Base-by-base conservation (phyloP, 2,113 vertebrate genomes). In the Heloderma charlesbogerti region DNA sequence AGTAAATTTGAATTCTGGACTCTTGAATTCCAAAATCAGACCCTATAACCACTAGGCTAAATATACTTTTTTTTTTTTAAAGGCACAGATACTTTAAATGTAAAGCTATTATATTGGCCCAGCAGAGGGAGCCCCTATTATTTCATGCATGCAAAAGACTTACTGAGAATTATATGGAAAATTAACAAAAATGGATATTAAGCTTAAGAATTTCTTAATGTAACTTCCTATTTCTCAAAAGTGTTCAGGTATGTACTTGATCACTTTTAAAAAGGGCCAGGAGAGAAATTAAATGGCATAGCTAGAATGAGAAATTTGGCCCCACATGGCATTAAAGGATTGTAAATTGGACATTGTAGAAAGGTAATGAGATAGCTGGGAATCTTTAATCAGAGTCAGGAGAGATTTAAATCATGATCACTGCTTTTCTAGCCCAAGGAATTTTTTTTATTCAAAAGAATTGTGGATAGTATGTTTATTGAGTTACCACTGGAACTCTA, bases 41-140 rank as follows among this genome's bases (percentile, higher is more conserved):
- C 77, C 82, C 0, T 90, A 71, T 93, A 92, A 90, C 78, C 43
- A 81, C 43, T 82, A 72, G 18, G 15, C 0, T 87, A 83, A 90
- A 86, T 43, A 43, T 27, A 27, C 15, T 91, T 48, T 29, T 45
- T 2, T 48, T 74, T 81, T 74, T 87, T 18, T 9, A 67, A 43
- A 2, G 20, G 79, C 20, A 71, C 29, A 75, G 29, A 48, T 84
- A 77, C 43, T 75, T 74, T 92, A 88, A 86, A 79, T 34, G 25
- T 37, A 91, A 92, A 91, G 9, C 12, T 94, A 86, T 92, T 94
- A 78, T 91, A 94, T 94, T 94, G 94, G 18, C 94, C 95, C 96
- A 95, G 92, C 91, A 96, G 96, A 95, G 95, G 95, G 93, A 96
- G 94, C 94, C 95, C 94, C 91, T 93, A 94, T 95, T 96, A 95